These are phyloP conservation scores for Melinaea menophilus DNA, from an alignment of 2,888 invertebrate genomes.

Conservation along the genomic window DNA sequence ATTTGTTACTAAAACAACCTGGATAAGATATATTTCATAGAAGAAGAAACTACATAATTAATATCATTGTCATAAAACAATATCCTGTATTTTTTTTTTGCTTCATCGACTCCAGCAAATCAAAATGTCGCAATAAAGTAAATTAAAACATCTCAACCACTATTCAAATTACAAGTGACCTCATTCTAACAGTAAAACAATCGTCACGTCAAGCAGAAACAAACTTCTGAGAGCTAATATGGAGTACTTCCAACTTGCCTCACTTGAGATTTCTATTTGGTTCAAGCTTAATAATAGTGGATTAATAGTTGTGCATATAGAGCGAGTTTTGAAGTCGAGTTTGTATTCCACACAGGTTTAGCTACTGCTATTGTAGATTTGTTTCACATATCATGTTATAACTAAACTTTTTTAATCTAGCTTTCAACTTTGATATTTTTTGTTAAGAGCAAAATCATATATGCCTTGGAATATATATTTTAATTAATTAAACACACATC, in stretches of 20 bases:
- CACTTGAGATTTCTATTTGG: conserved; percentile 36
- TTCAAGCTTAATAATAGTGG: conserved; percentile 40
- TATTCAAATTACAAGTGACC: conserved; percentile 3
- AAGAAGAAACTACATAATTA: no score
- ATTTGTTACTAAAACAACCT: no score
- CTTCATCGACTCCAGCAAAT: no score
- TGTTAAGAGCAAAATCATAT: no score
- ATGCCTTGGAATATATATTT: no score
- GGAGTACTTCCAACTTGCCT: conserved; percentile 24
- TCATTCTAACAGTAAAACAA: conserved; percentile 7
- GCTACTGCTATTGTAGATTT: conserved; percentile 16
- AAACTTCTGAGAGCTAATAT: conserved; percentile 25
- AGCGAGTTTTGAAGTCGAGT: conserved; percentile 44
- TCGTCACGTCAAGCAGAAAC: conserved; percentile 11
- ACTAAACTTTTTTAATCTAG: not conserved
- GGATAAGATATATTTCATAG: no score
- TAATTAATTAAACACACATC: no score
- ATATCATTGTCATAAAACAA: no score
- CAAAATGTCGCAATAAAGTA: not conserved
- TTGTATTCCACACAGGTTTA: conserved; percentile 25
- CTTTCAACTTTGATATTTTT: no score
- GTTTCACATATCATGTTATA: not conserved
- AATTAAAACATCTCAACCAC: not conserved
- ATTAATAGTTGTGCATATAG: conserved; percentile 46
- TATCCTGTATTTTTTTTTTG: no score